Base-by-base conservation (phyloP, 2,113 vertebrate genomes). In the Noturus placidus region DNA sequence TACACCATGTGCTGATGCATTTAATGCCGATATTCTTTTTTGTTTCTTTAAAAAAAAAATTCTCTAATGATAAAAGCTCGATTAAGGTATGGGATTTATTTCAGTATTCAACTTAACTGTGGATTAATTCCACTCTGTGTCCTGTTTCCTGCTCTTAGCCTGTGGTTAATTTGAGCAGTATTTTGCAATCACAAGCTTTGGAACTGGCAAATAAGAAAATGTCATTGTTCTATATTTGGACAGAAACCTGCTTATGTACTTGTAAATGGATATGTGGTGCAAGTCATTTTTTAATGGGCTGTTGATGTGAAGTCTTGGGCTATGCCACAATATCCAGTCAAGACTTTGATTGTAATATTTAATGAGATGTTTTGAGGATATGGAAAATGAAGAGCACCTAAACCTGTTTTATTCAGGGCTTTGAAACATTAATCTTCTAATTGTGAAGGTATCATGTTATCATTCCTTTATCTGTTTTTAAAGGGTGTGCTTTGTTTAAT, bases 211-310 rank as follows among this genome's bases (percentile, higher is more conserved):
- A 79, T 69, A 33, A 42, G 67, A 77, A 76, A 83, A 54, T 85
- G 46, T 72, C 77, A 74, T 82, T 70, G 33, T 61, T 88, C 81
- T 80, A 35, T 83, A 83, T 46, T 83, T 65, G 19, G 82, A 86
- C 78, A 79, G 42, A 90, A 56, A 35, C 85, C 61, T 76, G 81
- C 83, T 86, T 90, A 87, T 90, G 82, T 86, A 83, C 79, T 88
- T 52, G 70, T 88, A 89, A 87, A 88, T 87, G 82, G 86, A 81
- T 89, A 67, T 85, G 83, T 85, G 78, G 83, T 81, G 56, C 38
- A 86, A 65, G 57, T 78, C 38, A 61, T 87, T 78, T 78, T 70
- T 86, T 88, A 86, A 86, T 83, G 86, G 86, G 86, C 50, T 77
- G 83, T 90, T 88, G 50, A 86, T 88, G 83, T 88, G 70, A 86